phyloP scores from a whole-genome alignment of 1,140 invertebrate species.

The Steinernema feltiae region DNA sequence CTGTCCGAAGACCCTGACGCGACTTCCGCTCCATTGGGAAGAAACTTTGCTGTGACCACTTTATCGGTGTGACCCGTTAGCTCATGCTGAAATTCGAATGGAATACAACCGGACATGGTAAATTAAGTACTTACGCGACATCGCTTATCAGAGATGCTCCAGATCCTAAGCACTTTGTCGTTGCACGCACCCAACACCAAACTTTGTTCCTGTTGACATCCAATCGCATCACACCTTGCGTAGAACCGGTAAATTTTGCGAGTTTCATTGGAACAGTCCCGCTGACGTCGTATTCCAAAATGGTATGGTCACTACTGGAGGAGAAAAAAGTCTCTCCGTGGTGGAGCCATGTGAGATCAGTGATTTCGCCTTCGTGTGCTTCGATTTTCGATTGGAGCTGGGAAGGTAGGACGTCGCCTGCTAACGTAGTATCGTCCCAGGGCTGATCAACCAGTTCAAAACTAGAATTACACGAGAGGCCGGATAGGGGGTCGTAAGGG shows the following conservation, averaged over 20 bases:
- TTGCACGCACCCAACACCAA: slow-evolving; percentile 17
- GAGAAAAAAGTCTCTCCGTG: slow-evolving; percentile 25
- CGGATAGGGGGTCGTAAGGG: background rate
- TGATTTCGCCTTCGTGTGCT: slow-evolving; percentile 28
- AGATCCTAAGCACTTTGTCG: slow-evolving; percentile 17
- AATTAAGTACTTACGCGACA: slow-evolving; percentile 21
- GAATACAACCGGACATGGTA: background rate
- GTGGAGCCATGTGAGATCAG: slow-evolving; percentile 24
- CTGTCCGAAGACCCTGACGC: slow-evolving; percentile 73
- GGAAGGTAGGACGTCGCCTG: slow-evolving; percentile 24
- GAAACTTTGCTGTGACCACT: slow-evolving; percentile 85
- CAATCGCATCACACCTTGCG: slow-evolving; percentile 12
- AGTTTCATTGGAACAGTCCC: background rate
- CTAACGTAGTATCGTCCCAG: background rate
- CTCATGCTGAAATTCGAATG: slow-evolving; percentile 73
- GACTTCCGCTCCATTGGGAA: slow-evolving; percentile 78
- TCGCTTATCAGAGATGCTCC: slow-evolving; percentile 26
- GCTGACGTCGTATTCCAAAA: slow-evolving; percentile 9
- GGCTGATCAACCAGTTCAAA: background rate
- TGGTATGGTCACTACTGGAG: slow-evolving; percentile 23
- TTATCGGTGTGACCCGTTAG: slow-evolving; percentile 91
- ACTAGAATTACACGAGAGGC: background rate
- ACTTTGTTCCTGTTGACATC: slow-evolving; percentile 21
- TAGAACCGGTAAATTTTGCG: background rate
- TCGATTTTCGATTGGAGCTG: slow-evolving; percentile 18